A percentile compares a stretch with the other conserved stretches of the same genome.
Conservation (phyloP, 64 coral and sea anemone genomes). For the Montipora efflorescens region DNA sequence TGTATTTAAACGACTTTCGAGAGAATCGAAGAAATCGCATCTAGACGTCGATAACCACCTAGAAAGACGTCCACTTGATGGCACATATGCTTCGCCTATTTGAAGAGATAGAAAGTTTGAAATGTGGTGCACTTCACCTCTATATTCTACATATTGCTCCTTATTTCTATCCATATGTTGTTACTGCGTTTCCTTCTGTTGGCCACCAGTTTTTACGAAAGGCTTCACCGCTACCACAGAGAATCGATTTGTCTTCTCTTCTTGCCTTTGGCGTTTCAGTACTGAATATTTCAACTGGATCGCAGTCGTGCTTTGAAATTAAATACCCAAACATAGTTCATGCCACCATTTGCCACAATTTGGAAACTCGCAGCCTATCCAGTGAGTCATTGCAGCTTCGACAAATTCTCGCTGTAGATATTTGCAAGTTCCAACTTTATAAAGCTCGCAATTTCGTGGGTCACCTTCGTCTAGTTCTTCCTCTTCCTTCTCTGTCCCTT, state of each 20-base stretch:
- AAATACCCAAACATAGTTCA: neutral
- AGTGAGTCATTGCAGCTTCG: neutral
- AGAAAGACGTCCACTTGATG: conserved; percentile 26
- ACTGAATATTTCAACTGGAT: neutral
- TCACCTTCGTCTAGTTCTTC: neutral
- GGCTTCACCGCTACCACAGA: neutral
- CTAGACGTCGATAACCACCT: neutral
- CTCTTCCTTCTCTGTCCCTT: neutral
- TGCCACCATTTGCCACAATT: neutral
- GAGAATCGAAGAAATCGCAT: neutral
- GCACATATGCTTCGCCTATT: conserved; percentile 20
- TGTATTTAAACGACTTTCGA: conserved; percentile 29
- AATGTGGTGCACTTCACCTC: neutral
- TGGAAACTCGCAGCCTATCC: too few species aligned
- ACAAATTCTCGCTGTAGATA: neutral
- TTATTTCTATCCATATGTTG: neutral
- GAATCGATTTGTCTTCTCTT: neutral
- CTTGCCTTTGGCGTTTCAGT: neutral
- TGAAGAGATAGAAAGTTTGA: neutral
- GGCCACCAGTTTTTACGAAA: neutral
- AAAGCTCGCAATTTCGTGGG: neutral
- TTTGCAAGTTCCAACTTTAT: neutral
- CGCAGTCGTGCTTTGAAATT: neutral
- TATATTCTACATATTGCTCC: neutral
- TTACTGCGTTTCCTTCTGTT: neutral